Base-by-base conservation (phyloP, 2,888 invertebrate species). In the Amiota mariae region DNA sequence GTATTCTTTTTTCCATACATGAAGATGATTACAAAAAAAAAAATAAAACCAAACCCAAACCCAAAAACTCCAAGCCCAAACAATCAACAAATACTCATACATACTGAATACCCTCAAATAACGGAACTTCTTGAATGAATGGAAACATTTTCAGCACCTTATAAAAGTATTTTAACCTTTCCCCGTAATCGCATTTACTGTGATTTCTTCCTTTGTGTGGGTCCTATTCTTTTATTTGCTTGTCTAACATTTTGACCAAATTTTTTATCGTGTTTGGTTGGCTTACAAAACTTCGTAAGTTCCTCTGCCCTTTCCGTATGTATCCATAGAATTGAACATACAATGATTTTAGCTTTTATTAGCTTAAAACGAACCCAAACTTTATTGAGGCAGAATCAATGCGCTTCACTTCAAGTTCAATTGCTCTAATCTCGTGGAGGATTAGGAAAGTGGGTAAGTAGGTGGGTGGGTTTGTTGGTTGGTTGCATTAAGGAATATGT, bases 271-370 rank as follows among this genome's bases (percentile, higher is more conserved):
- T 47, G 70, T 18, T 68, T 8, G 82, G 36, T 36, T 36, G 36
- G 36, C 36, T 36, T 36, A 36, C 36, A 36, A 36, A 36, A 36
- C 36, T 36, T 36, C 36, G 36, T 36, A 6, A 36, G 36, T 36
- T 36, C 36, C 36, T 36, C 36, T 36, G 36, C 36, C 6, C 3
- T 6, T 36, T 36, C 36, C 36, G 8, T 6, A 36, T 36, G 36
- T 36, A 36, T 6, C 36, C 36, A 6, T 6, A 36, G 36, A 6
- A 6, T 2, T 36, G 36, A 36, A 36, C 72, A 81, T 46, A 64
- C 85, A 80, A 84, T 85, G 84, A 82, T 84, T 84, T 85, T 81
- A 81, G 84, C 82, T 85, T 84, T 84, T 85, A 85, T 84, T 85
- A 84, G 82, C 79, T 79, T 36, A 36, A 36, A 36, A 36, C 36